These are phyloP conservation scores for Himantopus leucocephalus DNA, from an alignment of 2,113 vertebrate genomes.

Conservation along the genomic window DNA sequence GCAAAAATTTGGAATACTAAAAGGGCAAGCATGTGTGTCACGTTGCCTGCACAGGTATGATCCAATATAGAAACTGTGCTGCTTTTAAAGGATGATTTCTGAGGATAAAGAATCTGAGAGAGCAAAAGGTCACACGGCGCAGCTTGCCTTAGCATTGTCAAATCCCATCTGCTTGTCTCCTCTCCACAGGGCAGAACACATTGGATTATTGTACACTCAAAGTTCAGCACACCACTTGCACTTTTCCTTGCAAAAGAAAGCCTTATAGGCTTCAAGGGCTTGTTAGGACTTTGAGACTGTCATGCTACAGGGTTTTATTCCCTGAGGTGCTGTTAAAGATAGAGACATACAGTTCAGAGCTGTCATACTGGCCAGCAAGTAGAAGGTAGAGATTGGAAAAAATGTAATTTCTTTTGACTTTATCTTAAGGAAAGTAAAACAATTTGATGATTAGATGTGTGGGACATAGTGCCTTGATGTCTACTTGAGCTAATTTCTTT, in stretches of 20 bases:
- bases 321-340: conserved; percentile 60
- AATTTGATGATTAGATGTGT: conserved; percentile 71
- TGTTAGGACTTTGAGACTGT: conserved; percentile 60
- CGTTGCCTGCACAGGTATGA: background rate
- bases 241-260: conserved; percentile 63
- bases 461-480: conserved; percentile 68
- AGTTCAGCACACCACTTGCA: conserved; percentile 69
- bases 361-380: conserved; percentile 65
- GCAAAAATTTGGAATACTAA: background rate
- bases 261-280: conserved; percentile 58
- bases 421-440: conserved; percentile 69
- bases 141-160: conserved; percentile 66
- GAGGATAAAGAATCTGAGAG: conserved; percentile 8
- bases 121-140: conserved; percentile 65
- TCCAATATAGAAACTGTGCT: background rate
- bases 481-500: conserved; percentile 71
- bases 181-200: conserved; percentile 68
- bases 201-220: conserved; percentile 64
- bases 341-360: conserved; percentile 62
- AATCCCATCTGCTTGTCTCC: conserved; percentile 72
- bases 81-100: conserved; percentile 9
- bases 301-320: conserved; percentile 57
- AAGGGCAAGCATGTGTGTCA: accelerated
- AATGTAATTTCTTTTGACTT: conserved; percentile 74
- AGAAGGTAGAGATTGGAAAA: conserved; percentile 64